Evolutionary conservation across 1,140 invertebrate species (phyloP), one percentile per base, ranked within the genome.

Genomic region (Tetraneura akinire): DNA sequence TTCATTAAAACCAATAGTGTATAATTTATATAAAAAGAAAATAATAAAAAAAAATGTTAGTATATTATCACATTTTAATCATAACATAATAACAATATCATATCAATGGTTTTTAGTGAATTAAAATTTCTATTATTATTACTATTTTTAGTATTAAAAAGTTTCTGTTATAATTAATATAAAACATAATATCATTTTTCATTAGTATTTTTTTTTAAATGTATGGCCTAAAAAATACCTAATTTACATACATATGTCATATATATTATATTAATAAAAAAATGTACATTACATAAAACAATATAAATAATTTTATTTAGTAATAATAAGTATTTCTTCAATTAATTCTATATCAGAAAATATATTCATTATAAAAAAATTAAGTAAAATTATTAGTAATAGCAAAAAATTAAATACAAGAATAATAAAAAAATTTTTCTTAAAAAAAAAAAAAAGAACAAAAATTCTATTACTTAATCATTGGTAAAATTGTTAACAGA

Each of bases 1-100:
- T n/a, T n/a, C n/a, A n/a, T n/a, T n/a, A n/a, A n/a, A n/a, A n/a
- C n/a, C n/a, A n/a, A n/a, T n/a, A n/a, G n/a, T n/a, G n/a, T n/a
- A n/a, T n/a, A n/a, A n/a, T n/a, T n/a, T n/a, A n/a, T n/a, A n/a
- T n/a, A n/a, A n/a, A n/a, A n/a, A n/a, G n/a, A n/a, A n/a, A n/a
- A n/a, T n/a, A 37, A 37, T 37, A 57, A 21, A 62, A 78, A 78
- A 78, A 78, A 78, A 62, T 37, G 55, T 78, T 78, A 78, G 74
- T 78, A 78, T 78, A 78, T 78, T 78, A 78, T 78, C 74, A 78
- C 74, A 78, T 62, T 78, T 78, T 78, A 78, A 78, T 78, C 23
- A 21, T 47, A 62, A 78, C 8, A 42, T 66, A 66, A 66, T 47
- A 74, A 74, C 51, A 78, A 78, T 21, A n/a, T 78, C 62, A 62